Base-by-base conservation (phyloP, 2,113 vertebrate genomes). In the Polypterus senegalus region DNA sequence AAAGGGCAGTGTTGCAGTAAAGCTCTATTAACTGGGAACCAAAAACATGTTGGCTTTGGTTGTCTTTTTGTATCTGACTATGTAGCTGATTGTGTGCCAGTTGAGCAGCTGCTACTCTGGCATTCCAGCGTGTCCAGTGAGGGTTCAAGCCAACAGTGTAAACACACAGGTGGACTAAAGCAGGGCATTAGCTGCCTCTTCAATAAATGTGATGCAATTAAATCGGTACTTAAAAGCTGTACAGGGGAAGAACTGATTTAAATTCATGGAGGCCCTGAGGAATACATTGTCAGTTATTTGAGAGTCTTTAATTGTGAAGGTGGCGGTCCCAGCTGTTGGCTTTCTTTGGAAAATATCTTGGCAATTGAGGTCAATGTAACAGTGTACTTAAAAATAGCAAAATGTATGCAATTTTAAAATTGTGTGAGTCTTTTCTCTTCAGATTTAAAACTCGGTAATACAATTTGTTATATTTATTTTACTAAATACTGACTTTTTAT, bases 211-310 rank as follows among this genome's bases (percentile, higher is more conserved):
- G 11, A 43, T 45, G 27, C 54, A 55, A 48, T 9, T 60, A 11
- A 11, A 27, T 27, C 43, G 47, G 49, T 27, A 48, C 47, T 53
- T 53, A 55, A 70, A 67, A 64, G 65, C 72, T 65, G 62, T 68
- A 66, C 54, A 10, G 76, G 79, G 77, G 81, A 79, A 80, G 77
- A 67, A 76, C 64, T 72, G 76, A 78, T 81, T 77, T 78, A 57
- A 72, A 75, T 73, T 66, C 69, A 60, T 69, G 66, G 58, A 67
- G 76, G 77, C 77, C 77, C 79, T 70, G 68, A 55, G 77, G 78
- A 74, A 75, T 80, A 77, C 76, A 80, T 77, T 78, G 65, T 66
- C 7, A 75, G 76, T 75, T 71, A 72, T 69, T 62, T 72, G 66
- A 73, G 74, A 72, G 71, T 57, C 79, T 70, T 67, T 79, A 76